A percentile compares a stretch with the other conserved stretches of the same genome.
These are phyloP conservation scores for Ennomos erosarius DNA, from an alignment of 2,888 invertebrate species.

Conservation along the genomic window DNA sequence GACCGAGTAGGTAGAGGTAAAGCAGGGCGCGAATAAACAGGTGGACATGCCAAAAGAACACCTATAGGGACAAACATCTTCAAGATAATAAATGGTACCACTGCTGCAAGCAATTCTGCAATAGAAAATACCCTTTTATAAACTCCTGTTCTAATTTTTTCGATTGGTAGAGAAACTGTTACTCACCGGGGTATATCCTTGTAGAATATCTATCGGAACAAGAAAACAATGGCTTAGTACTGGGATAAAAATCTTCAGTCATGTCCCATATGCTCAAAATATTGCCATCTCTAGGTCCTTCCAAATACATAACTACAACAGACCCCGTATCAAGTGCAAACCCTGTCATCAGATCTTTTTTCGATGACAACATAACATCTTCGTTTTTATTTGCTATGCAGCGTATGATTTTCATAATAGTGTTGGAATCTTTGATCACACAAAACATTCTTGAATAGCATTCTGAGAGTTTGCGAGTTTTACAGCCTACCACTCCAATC, in stretches of 20 bases:
- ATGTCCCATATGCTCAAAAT: constrained; percentile 68
- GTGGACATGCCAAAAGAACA: constrained; percentile 66
- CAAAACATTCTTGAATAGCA: constrained; percentile 68
- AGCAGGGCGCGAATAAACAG: constrained; percentile 68
- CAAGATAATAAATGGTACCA: constrained; percentile 62
- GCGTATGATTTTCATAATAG: constrained; percentile 50
- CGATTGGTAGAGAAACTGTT: not conserved
- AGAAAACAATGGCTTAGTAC: constrained; percentile 62
- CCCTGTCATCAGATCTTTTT: constrained; percentile 61
- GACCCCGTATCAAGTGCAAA: constrained; percentile 70
- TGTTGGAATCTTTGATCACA: constrained; percentile 48
- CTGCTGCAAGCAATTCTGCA: constrained; percentile 57
- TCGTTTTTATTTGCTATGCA: constrained; percentile 62
- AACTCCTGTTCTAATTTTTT: not conserved
- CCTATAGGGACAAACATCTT: constrained; percentile 69
- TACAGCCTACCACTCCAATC: constrained; percentile 71
- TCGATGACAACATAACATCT: constrained; percentile 34
- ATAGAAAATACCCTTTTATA: not conserved
- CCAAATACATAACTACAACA: constrained; percentile 61
- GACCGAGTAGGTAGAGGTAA: constrained; percentile 66
- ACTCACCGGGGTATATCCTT: constrained; percentile 68
- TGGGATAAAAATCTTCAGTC: constrained; percentile 60
- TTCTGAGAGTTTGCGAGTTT: constrained; percentile 42
- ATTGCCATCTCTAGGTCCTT: constrained; percentile 66
- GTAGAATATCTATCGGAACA: constrained; percentile 58